Conservation (phyloP, 2,888 invertebrate genomes). For the Tridacna crocea region DNA sequence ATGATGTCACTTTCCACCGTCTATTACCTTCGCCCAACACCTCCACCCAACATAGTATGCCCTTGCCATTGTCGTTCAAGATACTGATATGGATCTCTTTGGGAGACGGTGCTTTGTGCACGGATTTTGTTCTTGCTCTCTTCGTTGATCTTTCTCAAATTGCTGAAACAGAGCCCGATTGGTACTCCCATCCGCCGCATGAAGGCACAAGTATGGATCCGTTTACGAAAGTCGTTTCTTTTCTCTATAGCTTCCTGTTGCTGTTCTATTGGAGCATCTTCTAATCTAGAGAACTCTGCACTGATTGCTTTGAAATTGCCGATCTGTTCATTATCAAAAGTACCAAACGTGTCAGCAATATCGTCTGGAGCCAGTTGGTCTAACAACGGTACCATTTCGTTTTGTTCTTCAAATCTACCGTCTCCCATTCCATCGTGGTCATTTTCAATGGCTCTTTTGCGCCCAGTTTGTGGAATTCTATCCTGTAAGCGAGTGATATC, state of each 20-base stretch:
- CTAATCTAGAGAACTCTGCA: constrained; percentile 12
- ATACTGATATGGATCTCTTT: constrained; percentile 35
- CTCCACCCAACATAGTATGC: constrained; percentile 43
- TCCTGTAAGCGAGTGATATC: constrained; percentile 14
- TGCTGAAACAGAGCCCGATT: constrained; percentile 45
- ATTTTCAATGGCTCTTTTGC: constrained; percentile 7
- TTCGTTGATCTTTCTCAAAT: neutral
- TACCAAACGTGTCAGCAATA: constrained; percentile 7
- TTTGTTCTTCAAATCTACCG: neutral
- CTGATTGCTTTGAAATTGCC: neutral
- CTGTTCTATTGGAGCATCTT: neutral
- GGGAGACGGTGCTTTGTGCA: neutral
- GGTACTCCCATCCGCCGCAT: constrained; percentile 47
- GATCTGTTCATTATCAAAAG: neutral
- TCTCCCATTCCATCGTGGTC: neutral
- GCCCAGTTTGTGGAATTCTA: neutral
- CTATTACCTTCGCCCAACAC: constrained; percentile 34
- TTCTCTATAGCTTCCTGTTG: neutral
- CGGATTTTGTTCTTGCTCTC: neutral
- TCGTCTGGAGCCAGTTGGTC: neutral
- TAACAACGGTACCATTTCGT: neutral
- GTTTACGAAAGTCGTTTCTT: constrained; percentile 14
- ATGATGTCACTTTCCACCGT: too few relatives aligned
- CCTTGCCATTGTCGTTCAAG: constrained; percentile 36
- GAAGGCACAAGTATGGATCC: constrained; percentile 52